Evolutionary conservation across 1,140 invertebrate species (phyloP).

Genomic region (Atta colombica): DNA sequence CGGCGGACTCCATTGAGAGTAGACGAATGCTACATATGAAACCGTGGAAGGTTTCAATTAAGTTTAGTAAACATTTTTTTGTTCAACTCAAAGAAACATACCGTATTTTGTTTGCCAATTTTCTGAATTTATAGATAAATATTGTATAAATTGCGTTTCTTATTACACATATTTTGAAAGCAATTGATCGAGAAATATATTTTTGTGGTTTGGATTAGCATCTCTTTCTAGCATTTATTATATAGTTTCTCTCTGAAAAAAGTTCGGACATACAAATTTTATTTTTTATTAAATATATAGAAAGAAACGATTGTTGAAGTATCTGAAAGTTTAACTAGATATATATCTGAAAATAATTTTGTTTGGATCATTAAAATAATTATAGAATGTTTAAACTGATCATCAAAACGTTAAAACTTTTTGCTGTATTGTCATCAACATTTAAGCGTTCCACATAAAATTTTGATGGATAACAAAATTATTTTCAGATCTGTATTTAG

Average conservation of each 20-base stretch:
- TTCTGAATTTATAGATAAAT: slow-evolving; percentile 8
- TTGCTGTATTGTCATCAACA: too few relatives aligned
- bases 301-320: too few relatives aligned
- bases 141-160: neutral
- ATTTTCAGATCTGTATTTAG: too few relatives aligned
- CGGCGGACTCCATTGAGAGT: neutral
- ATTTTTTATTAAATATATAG: neutral
- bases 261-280: neutral
- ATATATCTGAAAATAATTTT: too few relatives aligned
- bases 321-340: too few relatives aligned
- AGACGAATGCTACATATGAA: neutral
- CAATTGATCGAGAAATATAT: slow-evolving; percentile 27
- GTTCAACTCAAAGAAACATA: neutral
- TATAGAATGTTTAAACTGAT: too few relatives aligned
- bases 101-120: neutral
- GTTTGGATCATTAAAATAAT: too few relatives aligned
- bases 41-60: neutral
- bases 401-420: too few relatives aligned
- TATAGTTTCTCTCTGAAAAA: neutral
- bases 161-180: neutral
- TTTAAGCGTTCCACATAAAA: too few relatives aligned
- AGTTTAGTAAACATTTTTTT: neutral
- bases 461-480: too few relatives aligned
- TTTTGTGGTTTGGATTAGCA: neutral
- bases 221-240: neutral